phyloP scores from a whole-genome alignment of 2,113 vertebrate genomes.

The Petaurus breviceps region DNA sequence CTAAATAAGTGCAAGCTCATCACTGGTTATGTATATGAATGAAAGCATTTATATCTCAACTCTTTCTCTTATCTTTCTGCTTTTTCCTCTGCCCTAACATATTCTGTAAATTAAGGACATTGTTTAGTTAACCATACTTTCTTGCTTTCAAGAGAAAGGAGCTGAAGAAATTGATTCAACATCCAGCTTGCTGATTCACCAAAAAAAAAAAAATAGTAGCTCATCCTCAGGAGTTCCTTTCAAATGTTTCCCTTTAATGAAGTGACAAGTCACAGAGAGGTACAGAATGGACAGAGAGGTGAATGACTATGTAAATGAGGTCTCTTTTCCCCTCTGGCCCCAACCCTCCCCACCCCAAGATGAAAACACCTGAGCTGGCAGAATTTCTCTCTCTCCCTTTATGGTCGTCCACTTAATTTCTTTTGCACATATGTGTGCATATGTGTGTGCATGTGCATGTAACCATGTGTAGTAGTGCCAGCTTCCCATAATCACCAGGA shows the following conservation, averaged over 20 bases:
- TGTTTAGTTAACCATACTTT: conserved; percentile 66
- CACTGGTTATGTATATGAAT: background rate
- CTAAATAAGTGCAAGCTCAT: background rate
- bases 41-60: conserved; percentile 23
- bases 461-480: background rate
- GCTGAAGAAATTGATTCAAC: conserved; percentile 67
- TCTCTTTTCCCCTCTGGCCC: background rate
- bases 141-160: conserved; percentile 63
- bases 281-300: background rate
- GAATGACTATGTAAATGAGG: conserved; percentile 52
- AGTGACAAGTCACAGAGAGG: conserved; percentile 43
- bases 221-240: conserved; percentile 39
- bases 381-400: conserved; percentile 25
- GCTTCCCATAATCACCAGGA: background rate
- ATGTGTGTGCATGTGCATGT: background rate
- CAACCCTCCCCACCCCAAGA: background rate
- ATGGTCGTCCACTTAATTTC: conserved; percentile 51
- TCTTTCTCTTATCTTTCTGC: conserved; percentile 23
- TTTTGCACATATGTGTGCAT: background rate
- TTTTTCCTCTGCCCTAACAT: background rate
- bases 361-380: conserved; percentile 48
- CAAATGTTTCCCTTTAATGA: conserved; percentile 73
- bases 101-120: conserved; percentile 37
- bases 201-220: conserved; percentile 40
- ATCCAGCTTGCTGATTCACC: conserved; percentile 75